Base-by-base conservation (phyloP, 2,113 vertebrate genomes). In the Caranx ignobilis region DNA sequence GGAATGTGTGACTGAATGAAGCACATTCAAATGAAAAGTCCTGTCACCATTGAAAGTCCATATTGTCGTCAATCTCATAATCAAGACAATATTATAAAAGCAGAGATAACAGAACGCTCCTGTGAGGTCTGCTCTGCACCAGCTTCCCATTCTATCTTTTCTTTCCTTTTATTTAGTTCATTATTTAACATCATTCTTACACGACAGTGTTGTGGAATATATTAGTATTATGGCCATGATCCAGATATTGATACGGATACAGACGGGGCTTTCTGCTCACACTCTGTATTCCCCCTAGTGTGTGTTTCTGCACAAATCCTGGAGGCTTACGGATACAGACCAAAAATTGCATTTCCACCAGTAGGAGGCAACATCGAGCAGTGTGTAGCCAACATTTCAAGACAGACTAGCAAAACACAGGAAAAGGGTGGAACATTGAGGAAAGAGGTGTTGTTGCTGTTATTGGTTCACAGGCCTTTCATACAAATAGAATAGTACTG, bases 31-130 rank as follows among this genome's bases (percentile, higher is more conserved):
- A 88, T 78, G 54, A 83, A 82, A 71, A 41, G 8, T 54, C 48
- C 83, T 81, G 85, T 91, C 90, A 71, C 35, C 13, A 7, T 26
- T 26, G 26, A 65, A 85, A 56, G 57, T 82, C 48, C 48, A 66
- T 47, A 54, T 76, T 77, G 39, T 71, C 79, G 85, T 87, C 87
- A 74, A 65, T 84, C 82, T 59, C 56, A 64, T 74, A 71, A 83
- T 67, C 70, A 21, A 34, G 56, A 48, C 62, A 73, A 47, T 71
- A 79, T 34, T 72, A 83, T 65, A 79, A 82, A 77, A 75, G 67
- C 64, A 69, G 67, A 4, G 31, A 81, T 76, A 72, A 72, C 43
- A 65, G 34, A 69, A 76, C 47, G 18, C 15, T 21, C 39, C 62
- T 4, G 5, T 19, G 64, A 63, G 59, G 64, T 74, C 47, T 41